Percentiles rank a stretch among this genome's conserved stretches.
Conservation (phyloP, 1,140 invertebrate species). For the Drosophila lini region DNA sequence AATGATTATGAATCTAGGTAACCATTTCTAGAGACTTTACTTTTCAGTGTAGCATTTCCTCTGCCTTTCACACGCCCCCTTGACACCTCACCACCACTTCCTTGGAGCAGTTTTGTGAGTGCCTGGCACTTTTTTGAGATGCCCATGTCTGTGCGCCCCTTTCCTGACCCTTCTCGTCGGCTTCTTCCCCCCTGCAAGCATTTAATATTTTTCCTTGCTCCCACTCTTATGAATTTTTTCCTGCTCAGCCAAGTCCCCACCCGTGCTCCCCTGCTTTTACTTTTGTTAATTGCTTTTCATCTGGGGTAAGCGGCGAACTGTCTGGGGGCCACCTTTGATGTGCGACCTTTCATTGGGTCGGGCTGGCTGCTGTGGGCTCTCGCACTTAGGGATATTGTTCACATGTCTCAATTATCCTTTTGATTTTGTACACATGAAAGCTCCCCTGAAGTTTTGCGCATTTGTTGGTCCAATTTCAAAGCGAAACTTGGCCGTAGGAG, state of each 20-base stretch:
- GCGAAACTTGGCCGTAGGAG: slow-evolving; percentile 36
- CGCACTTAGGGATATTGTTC: slow-evolving; percentile 79
- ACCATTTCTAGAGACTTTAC: too few species aligned
- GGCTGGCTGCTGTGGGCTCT: slow-evolving; percentile 30
- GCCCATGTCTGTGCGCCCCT: slow-evolving; percentile 6
- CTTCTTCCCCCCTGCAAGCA: slow-evolving; percentile 27
- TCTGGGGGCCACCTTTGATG: slow-evolving; percentile 70
- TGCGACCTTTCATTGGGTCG: slow-evolving; percentile 48
- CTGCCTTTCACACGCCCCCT: neutral
- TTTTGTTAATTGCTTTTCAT: slow-evolving; percentile 78
- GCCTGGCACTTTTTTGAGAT: slow-evolving; percentile 49
- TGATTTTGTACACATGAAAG: slow-evolving; percentile 54
- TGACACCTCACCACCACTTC: neutral
- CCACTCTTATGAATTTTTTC: slow-evolving; percentile 6
- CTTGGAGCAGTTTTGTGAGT: slow-evolving; percentile 37
- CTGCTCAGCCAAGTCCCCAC: slow-evolving; percentile 13
- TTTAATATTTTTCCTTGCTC: slow-evolving; percentile 56
- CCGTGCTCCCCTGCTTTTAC: slow-evolving; percentile 38
- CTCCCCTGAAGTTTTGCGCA: slow-evolving; percentile 46
- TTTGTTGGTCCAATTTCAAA: slow-evolving; percentile 71
- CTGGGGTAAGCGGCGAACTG: slow-evolving; percentile 37
- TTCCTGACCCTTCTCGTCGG: neutral
- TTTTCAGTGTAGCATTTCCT: neutral
- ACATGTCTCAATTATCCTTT: slow-evolving; percentile 82
- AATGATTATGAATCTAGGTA: too few species aligned